Base-by-base conservation (phyloP, 2,797 vertebrate species). In the Acanthornis magna region DNA sequence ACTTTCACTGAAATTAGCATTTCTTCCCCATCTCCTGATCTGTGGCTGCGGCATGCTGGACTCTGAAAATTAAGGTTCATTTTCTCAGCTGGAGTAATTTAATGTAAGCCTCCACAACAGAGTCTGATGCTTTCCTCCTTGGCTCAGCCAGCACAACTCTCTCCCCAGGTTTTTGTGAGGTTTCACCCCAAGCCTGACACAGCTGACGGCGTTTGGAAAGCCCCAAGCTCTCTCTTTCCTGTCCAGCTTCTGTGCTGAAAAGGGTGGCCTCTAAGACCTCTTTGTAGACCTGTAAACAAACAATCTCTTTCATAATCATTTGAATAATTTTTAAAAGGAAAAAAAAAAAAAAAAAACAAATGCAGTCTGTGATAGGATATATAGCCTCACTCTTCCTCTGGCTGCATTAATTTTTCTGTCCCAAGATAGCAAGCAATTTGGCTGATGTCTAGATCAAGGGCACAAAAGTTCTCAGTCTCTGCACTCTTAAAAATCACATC, bases 251-350 rank as follows among this genome's bases (percentile, higher is more conserved):
- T 94, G 73, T 53, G 75, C 57, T 93, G 50, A 97, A 93, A 96
- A 93, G 66, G 50, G 83, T 87, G 79, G 81, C 77, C 85, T 95
- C 74, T 92, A 85, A 96, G 80, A 92, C 57, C 53, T 76, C 91
- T 96, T 95, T 94, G 93, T 93, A 75, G 91, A 85, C 43, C 75
- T 94, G 54, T 73, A 95, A 96, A 91, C 79, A 97, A 96, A 91
- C 53, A 91, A 94, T 85, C 77, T 36, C 77, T 95, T 96, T 97
- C 79, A 88, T 67, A 72, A 92, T 94, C 42, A 82, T 86, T 47
- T 90, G 85, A 67, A 72, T 91, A 1, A 67, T 89, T 45, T 45
- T 43, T 94, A 73, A 45, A 57, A 50, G 5, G 36, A 10, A 34
- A 29, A 42, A 10, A 34, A 29, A n/a, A 22, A 73, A 30, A 19